Evolutionary conservation across 1,140 invertebrate genomes (phyloP).

Genomic region (Diploscapter pachys): DNA sequence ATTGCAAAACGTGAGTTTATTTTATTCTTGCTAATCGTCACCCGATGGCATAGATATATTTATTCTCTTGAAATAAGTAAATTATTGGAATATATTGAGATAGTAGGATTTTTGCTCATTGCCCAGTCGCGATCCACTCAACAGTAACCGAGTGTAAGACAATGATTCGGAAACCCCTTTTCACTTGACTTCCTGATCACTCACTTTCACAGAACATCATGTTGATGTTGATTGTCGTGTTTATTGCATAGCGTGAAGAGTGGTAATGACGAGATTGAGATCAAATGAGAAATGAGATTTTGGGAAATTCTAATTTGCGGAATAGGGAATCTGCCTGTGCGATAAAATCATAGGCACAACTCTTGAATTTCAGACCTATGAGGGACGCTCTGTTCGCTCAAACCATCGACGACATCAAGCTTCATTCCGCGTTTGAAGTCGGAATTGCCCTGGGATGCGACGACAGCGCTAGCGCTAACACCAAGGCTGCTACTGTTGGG

Average conservation of each 20-base stretch:
- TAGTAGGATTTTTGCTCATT: neutral
- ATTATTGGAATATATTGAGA: constrained; percentile 9
- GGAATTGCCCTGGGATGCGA: constrained; percentile 51
- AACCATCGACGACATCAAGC: constrained; percentile 23
- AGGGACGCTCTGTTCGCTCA: constrained; percentile 4
- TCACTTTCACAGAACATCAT: too few relatives aligned
- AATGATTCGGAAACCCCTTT: too few relatives aligned
- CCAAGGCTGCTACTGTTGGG: constrained; percentile 27
- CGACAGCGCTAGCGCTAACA: constrained; percentile 4
- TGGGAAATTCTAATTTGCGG: too few relatives aligned
- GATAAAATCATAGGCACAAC: neutral
- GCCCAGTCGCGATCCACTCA: too few relatives aligned
- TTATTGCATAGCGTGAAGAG: too few relatives aligned
- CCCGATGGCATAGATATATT: neutral
- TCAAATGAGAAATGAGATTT: too few relatives aligned
- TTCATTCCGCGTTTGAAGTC: constrained; percentile 41
- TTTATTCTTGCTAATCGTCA: neutral
- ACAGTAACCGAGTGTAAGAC: too few relatives aligned
- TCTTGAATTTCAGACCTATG: constrained; percentile 14
- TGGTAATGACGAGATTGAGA: too few relatives aligned
- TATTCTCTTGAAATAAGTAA: neutral
- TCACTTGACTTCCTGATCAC: too few relatives aligned
- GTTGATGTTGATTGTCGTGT: too few relatives aligned
- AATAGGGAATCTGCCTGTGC: too few relatives aligned
- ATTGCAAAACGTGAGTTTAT: constrained; percentile 41